Evolutionary conservation across 1,140 invertebrate species (phyloP).

Genomic region (Neodiprion lecontei): DNA sequence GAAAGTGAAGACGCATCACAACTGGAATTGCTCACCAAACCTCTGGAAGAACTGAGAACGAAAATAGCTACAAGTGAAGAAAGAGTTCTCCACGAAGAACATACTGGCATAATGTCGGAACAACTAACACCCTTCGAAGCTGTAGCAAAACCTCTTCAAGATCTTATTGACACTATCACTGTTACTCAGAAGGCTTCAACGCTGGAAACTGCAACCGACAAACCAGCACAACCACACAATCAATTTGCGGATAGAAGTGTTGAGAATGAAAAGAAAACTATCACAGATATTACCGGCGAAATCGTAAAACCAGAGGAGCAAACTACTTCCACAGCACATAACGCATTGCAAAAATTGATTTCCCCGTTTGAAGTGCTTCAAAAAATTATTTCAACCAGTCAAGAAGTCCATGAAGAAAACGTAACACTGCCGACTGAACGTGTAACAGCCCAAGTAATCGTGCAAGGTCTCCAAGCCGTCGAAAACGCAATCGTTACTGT

Average conservation of each 20-base stretch:
- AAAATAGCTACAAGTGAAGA: slow-evolving; percentile 11
- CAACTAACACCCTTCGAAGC: slow-evolving; percentile 6
- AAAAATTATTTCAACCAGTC: slow-evolving; percentile 68
- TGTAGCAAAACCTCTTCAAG: slow-evolving; percentile 13
- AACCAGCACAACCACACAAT: neutral
- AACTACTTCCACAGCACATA: slow-evolving; percentile 34
- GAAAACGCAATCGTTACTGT: slow-evolving; percentile 61
- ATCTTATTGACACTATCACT: neutral
- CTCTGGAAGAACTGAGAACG: slow-evolving; percentile 4
- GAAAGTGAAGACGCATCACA: neutral
- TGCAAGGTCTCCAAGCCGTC: slow-evolving; percentile 56
- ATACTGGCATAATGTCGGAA: neutral
- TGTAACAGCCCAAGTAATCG: slow-evolving; percentile 44
- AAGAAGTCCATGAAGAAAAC: slow-evolving; percentile 73
- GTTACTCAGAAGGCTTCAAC: neutral
- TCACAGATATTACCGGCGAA: slow-evolving; percentile 40
- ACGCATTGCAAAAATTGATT: slow-evolving; percentile 48
- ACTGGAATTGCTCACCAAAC: slow-evolving; percentile 3
- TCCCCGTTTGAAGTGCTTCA: slow-evolving; percentile 68
- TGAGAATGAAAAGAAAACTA: slow-evolving; percentile 55
- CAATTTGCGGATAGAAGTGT: neutral
- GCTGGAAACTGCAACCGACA: neutral
- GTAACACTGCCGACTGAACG: slow-evolving; percentile 64
- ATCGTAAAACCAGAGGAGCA: slow-evolving; percentile 46
- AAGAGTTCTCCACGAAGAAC: neutral